Base-by-base conservation (phyloP, 2,113 vertebrate species). In the Silurus glanis region DNA sequence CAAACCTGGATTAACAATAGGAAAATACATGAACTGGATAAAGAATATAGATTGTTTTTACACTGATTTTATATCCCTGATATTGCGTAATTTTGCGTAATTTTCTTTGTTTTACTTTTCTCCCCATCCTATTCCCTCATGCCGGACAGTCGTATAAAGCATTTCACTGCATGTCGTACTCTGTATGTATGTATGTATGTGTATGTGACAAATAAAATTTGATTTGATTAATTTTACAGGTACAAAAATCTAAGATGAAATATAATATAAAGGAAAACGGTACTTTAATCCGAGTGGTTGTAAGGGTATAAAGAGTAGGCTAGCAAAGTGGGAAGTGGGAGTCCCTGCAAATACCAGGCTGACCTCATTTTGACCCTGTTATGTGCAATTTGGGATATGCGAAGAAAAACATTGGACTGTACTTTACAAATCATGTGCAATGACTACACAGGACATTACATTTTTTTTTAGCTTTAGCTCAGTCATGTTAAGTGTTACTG, bases 11-110 rank as follows among this genome's bases (percentile, higher is more conserved):
- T 2, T 6, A 37, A 37, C 1, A 37, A 37, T 37, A 37, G 37
- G 37, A 37, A 37, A 37, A 37, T 37, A 37, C 37, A 37, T 37
- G 37, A 37, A 37, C 37, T 37, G 37, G 37, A 37, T 37, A 9
- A 47, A 45, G 19, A 10, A 28, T 19, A 55, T 45, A 64, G 25
- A 80, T 62, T 83, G 23, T 28, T 83, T 83, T 86, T 79, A 82
- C 51, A n/a, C 51, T 10, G 25, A 25, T 81, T 84, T 75, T 59
- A 82, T 71, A 61, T 55, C 53, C 9, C 45, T 9, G 25, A 59
- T 12, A 47, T 82, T 37, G 49, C 19, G 37, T 37, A 37, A 37
- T 37, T 37, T 37, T 37, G 37, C 37, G 37, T 37, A 37, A 37
- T 37, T 37, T 37, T 37, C 37, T 37, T 37, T 37, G 37, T 37